phyloP scores from a whole-genome alignment of 2,888 invertebrate genomes.

The Polydrusus pterygomalis region DNA sequence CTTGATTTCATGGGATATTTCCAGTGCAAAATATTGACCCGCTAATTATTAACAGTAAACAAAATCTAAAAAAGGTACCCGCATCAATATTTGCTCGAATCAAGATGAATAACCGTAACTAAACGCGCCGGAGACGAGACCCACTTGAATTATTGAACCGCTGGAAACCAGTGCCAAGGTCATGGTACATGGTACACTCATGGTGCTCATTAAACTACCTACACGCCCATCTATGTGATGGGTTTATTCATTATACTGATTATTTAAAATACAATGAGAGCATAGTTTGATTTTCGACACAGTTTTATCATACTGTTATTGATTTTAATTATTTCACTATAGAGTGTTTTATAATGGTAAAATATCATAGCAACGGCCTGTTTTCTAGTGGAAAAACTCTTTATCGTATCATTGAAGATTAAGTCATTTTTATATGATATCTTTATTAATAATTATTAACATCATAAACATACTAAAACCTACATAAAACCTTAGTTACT shows the following conservation, averaged over 20 bases:
- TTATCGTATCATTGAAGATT: too few species aligned
- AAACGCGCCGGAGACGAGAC: constrained; percentile 28
- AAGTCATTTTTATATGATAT: too few species aligned
- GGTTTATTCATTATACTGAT: not conserved
- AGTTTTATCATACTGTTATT: too few species aligned
- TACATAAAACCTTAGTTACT: too few species aligned
- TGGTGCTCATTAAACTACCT: constrained; percentile 16
- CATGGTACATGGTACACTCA: constrained; percentile 33
- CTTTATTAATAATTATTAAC: too few species aligned
- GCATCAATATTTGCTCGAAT: not conserved
- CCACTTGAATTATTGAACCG: constrained; percentile 41
- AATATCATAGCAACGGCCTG: too few species aligned
- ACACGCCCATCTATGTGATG: constrained; percentile 5
- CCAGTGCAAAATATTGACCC: too few species aligned
- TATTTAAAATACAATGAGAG: not conserved
- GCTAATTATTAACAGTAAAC: not conserved
- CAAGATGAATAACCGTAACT: constrained; percentile 19
- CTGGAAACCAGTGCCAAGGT: constrained; percentile 40
- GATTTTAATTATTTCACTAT: too few species aligned
- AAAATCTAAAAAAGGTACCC: not conserved
- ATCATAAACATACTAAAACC: too few species aligned
- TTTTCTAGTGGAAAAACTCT: too few species aligned
- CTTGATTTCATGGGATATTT: too few species aligned
- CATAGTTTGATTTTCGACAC: not conserved
- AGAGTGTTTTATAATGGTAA: too few species aligned